Evolutionary conservation across 2,797 vertebrate genomes (phyloP), one percentile per base, ranked within the genome.

Genomic region (Xyrichtys novacula): DNA sequence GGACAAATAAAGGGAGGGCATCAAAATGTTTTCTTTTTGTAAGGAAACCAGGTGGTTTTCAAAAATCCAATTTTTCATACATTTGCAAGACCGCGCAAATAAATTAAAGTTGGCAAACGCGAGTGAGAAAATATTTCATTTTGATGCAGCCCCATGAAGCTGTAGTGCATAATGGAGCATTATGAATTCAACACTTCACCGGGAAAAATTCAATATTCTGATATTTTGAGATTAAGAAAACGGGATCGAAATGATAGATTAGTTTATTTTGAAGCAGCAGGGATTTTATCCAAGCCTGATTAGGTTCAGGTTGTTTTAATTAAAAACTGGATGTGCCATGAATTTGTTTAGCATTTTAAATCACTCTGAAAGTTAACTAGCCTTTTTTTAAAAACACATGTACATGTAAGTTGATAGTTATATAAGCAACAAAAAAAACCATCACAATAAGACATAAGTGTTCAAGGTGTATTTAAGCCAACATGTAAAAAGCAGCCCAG

Each of bases 401-500:
- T 17, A 54, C 58, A 11, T 28, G 19, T 22, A 38, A n/a, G 26
- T 53, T 26, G n/a, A 3, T 16, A 16, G 32, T 11, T 26, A 31
- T 6, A 42, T 2, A 7, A 17, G 12, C 8, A 12, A 26, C 46
- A 2, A 44, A 23, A 23, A 8, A 9, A 46, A 46, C 23, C 10
- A 0, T 22, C 14, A 25, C 20, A 28, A 64, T 53, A 72, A 61
- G 53, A 50, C 54, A 72, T 32, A 50, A 62, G 29, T 26, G 42
- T 53, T 55, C 28, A 49, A 39, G 26, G 14, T n/a, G 28, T 25
- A 7, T 9, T 22, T 20, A 4, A 3, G 32, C n/a, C 3, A 26
- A 34, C 12, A 7, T 23, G 54, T 46, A 29, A 31, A 48, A 22
- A 71, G 58, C 54, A 71, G 66, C 44, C 53, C 74, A 71, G 34